These are phyloP conservation scores for Mungos mungo DNA, from an alignment of 2,113 vertebrate genomes.

Conservation along the genomic window DNA sequence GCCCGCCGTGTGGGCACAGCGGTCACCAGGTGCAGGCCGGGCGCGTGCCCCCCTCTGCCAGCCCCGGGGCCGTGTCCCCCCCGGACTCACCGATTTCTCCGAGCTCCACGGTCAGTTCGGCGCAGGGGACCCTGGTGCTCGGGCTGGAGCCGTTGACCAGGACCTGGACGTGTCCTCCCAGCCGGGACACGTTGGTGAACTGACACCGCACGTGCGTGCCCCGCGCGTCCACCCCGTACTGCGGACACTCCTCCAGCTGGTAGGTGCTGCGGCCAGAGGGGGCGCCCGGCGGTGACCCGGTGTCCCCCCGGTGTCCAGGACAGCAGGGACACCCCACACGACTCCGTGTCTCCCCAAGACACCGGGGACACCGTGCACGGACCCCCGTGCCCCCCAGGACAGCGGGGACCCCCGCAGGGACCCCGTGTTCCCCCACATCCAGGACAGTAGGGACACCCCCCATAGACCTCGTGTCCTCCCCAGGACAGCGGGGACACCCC, in stretches of 20 bases:
- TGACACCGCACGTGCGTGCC: neutral
- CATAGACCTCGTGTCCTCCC: no score
- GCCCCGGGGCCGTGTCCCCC: neutral
- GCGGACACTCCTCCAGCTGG: neutral
- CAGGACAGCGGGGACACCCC: no score
- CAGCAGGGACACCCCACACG: no score
- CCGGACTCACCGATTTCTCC: neutral
- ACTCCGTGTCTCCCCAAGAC: no score
- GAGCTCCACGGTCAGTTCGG: rapidly evolving
- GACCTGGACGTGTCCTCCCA: rapidly evolving
- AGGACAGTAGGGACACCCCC: no score
- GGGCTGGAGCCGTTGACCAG: neutral
- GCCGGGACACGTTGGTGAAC: rapidly evolving
- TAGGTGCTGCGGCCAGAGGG: neutral
- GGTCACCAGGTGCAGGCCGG: no score
- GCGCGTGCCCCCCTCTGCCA: no score
- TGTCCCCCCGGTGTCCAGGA: rapidly evolving
- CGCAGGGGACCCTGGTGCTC: rapidly evolving
- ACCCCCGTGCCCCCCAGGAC: no score
- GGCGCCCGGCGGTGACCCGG: neutral
- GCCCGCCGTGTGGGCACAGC: neutral
- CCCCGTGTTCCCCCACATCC: no score
- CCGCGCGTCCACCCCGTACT: rapidly evolving
- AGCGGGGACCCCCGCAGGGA: no score
- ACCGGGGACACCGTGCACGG: no score